Conservation (phyloP, 1,140 invertebrate genomes). For the Drosophila orena region DNA sequence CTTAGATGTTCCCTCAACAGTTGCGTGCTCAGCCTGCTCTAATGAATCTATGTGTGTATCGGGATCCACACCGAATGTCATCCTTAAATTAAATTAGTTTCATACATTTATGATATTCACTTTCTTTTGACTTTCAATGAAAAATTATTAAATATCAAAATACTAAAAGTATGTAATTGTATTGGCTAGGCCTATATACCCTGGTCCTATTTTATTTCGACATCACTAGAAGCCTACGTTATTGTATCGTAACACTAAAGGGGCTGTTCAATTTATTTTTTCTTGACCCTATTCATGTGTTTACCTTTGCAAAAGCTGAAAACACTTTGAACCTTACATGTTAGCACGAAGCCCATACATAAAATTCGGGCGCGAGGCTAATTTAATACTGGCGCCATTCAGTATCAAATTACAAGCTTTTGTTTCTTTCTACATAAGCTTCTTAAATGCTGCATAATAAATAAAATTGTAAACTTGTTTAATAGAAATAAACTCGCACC, state of each 20-base stretch:
- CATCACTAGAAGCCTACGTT: not conserved
- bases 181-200: conserved; percentile 5
- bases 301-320: not conserved
- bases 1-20: conserved; percentile 99
- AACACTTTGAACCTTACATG: not conserved
- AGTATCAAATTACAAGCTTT: not conserved
- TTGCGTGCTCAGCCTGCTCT: conserved; percentile 98
- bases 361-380: not conserved
- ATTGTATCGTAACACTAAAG: not conserved
- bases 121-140: conserved; percentile 4
- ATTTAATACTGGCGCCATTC: not conserved
- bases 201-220: not conserved
- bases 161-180: conserved; percentile 3
- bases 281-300: not conserved
- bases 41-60: conserved; percentile 99
- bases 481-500: not conserved
- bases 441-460: not conserved
- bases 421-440: not conserved
- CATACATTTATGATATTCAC: conserved; percentile 29
- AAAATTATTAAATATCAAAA: conserved; percentile 17
- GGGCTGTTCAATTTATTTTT: not conserved
- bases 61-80: conserved; percentile 98
- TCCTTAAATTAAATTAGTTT: conserved; percentile 87
- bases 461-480: not conserved
- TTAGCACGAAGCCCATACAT: conserved; percentile 5